Conservation (phyloP, 2,797 vertebrate species). For the Malurus splendens region DNA sequence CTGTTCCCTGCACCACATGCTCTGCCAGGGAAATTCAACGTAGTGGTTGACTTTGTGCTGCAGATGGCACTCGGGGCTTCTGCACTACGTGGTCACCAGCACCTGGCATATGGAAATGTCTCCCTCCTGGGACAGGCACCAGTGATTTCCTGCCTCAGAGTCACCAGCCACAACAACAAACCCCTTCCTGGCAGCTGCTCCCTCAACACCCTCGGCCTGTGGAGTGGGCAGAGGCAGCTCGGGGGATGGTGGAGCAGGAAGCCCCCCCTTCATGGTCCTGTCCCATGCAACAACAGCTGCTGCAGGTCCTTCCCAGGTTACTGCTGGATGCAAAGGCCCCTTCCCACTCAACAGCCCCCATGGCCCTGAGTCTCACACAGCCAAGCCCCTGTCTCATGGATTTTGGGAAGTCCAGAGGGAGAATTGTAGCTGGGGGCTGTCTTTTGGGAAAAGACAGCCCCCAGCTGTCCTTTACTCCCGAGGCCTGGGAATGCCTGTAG, state of each 20-base stretch:
- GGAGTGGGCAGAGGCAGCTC: accelerated
- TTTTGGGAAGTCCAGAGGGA: accelerated
- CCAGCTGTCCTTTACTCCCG: too few species aligned
- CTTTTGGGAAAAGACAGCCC: background rate
- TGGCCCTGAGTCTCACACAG: background rate
- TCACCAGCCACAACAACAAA: background rate
- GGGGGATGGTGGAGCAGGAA: accelerated
- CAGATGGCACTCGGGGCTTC: background rate
- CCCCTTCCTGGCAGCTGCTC: background rate
- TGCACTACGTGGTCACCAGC: accelerated
- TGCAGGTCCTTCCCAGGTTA: background rate
- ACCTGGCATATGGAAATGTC: background rate
- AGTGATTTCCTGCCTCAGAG: background rate
- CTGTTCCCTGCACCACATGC: background rate
- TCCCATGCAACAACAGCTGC: background rate
- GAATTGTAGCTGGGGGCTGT: background rate
- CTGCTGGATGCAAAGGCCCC: accelerated
- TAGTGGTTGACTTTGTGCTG: background rate
- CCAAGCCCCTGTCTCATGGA: accelerated
- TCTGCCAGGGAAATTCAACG: background rate
- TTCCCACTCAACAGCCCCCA: background rate
- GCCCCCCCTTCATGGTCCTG: accelerated
- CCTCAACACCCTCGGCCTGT: accelerated
- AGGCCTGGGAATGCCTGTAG: accelerated
- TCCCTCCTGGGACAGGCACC: background rate